These are phyloP conservation scores for Microchrysa polita DNA, from an alignment of 2,888 invertebrate genomes.

Conservation along the genomic window DNA sequence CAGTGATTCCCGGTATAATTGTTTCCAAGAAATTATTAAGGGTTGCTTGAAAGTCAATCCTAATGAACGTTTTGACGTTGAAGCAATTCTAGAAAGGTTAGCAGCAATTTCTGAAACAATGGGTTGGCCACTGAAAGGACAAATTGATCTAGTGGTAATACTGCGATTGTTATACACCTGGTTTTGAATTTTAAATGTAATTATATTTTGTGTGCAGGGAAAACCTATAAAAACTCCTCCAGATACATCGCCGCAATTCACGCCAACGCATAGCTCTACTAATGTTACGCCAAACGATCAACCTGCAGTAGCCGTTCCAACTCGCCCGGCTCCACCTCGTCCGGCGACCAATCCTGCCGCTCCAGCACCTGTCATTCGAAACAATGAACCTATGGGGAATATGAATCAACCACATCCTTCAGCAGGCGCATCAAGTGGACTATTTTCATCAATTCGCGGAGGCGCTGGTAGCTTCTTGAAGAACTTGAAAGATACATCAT, in stretches of 20 bases:
- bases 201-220: conserved; percentile 53
- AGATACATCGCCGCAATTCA: conserved; percentile 51
- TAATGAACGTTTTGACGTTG: conserved; percentile 79
- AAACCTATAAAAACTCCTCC: conserved; percentile 60
- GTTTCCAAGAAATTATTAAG: conserved; percentile 90
- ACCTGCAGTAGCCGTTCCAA: conserved; percentile 21
- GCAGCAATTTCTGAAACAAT: conserved; percentile 89
- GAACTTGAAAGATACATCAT: conserved; percentile 94
- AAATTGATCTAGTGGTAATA: conserved; percentile 65
- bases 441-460: conserved; percentile 88
- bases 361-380: conserved; percentile 16
- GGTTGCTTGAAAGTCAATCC: conserved; percentile 88
- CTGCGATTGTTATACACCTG: not conserved
- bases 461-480: conserved; percentile 93
- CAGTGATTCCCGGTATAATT: conserved; percentile 80
- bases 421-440: conserved; percentile 65
- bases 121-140: conserved; percentile 82
- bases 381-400: conserved; percentile 46
- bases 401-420: conserved; percentile 47
- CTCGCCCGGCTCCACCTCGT: conserved; percentile 52
- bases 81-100: conserved; percentile 82
- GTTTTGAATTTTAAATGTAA: not conserved
- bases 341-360: conserved; percentile 47
- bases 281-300: not conserved
- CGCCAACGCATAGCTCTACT: conserved; percentile 46